These are phyloP conservation scores for Pelvicachromis taeniatus DNA, from an alignment of 2,113 vertebrate species.

Conservation along the genomic window DNA sequence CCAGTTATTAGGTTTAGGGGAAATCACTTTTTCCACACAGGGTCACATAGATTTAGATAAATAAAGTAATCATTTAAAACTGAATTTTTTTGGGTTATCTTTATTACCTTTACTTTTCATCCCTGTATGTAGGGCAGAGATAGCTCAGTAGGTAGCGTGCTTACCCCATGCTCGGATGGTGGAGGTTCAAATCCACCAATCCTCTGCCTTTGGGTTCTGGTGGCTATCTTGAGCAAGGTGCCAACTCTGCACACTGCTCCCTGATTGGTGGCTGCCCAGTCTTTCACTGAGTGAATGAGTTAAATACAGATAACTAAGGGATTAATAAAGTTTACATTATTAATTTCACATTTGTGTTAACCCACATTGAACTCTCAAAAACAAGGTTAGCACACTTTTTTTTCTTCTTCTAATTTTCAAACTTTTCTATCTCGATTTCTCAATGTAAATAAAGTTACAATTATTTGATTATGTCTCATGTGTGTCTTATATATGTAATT, in stretches of 20 bases:
- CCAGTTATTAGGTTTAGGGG: not conserved
- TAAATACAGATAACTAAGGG: no score
- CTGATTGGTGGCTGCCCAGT: no score
- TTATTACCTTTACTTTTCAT: not conserved
- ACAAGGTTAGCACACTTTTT: not conserved
- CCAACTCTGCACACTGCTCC: no score
- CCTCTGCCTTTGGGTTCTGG: no score
- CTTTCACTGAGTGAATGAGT: no score
- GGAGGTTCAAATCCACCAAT: no score
- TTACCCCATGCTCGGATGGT: no score
- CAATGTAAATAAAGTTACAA: not conserved
- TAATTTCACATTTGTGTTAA: not conserved
- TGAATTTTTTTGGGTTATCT: not conserved
- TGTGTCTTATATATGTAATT: not conserved
- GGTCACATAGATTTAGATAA: not conserved
- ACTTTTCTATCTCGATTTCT: no score
- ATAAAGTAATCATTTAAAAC: not conserved
- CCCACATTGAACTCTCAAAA: not conserved
- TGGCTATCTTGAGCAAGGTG: no score
- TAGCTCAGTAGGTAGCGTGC: no score
- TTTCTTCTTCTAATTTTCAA: not conserved
- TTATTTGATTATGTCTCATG: not conserved
- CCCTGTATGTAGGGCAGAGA: not conserved
- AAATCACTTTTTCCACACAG: not conserved
- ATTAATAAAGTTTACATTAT: no score